Conservation (phyloP, 1,140 invertebrate genomes). For the Octopus sinensis region DNA sequence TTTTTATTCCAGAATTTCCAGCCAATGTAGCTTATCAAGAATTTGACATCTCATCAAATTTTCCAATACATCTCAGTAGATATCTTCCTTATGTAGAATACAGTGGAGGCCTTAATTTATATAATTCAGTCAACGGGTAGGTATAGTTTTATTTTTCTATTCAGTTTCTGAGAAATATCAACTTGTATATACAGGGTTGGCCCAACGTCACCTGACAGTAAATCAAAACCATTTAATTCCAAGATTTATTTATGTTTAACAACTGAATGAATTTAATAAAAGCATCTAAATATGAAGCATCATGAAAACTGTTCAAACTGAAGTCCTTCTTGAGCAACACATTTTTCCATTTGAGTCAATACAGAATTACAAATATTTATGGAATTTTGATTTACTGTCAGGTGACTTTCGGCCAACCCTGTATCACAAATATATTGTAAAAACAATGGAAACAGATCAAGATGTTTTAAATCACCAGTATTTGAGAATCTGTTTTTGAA, state of each 20-base stretch:
- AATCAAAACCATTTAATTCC: background rate
- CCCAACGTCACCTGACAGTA: background rate
- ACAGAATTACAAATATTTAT: too few species aligned
- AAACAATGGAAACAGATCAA: too few species aligned
- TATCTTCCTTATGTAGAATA: constrained; percentile 46
- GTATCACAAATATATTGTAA: too few species aligned
- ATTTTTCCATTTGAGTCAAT: too few species aligned
- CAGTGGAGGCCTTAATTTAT: background rate
- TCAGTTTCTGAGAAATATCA: background rate
- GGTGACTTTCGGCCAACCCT: too few species aligned
- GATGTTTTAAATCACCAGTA: too few species aligned
- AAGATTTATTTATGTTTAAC: background rate
- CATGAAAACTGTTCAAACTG: too few species aligned
- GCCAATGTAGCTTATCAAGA: constrained; percentile 56
- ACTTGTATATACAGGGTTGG: background rate
- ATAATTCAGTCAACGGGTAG: background rate
- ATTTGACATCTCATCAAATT: constrained; percentile 43
- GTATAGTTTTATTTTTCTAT: too few species aligned
- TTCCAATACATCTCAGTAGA: constrained; percentile 42
- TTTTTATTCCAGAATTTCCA: constrained; percentile 36
- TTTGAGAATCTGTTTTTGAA: too few species aligned
- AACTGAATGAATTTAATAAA: background rate
- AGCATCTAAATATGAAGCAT: too few species aligned
- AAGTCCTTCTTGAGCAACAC: background rate
- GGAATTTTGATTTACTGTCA: too few species aligned